Percentiles rank a stretch among this genome's conserved stretches.
These are phyloP conservation scores for Bothrops jararaca DNA, from an alignment of 2,113 vertebrate species.

Conservation along the genomic window DNA sequence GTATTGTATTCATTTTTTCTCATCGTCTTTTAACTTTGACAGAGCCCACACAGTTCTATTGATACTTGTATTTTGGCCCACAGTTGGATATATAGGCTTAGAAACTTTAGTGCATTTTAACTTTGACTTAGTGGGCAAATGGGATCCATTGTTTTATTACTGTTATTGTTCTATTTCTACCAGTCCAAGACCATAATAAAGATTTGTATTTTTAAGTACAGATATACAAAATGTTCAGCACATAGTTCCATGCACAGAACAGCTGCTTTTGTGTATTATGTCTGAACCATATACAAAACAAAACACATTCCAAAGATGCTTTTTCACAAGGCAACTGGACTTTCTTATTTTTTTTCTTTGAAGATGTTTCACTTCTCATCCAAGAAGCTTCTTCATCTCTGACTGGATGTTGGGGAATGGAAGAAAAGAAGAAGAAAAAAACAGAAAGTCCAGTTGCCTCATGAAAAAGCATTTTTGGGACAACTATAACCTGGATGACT, in stretches of 20 bases:
- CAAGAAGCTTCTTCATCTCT: too few species aligned
- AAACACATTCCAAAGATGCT: background rate
- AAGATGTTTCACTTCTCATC: too few species aligned
- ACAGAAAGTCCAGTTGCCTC: too few species aligned
- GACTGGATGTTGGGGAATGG: too few species aligned
- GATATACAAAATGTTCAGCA: background rate
- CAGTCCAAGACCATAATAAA: background rate
- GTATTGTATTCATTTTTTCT: background rate
- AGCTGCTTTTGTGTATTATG: background rate
- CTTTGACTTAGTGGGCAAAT: background rate
- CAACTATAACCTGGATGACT: too few species aligned
- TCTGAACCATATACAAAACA: background rate
- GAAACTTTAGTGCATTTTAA: background rate
- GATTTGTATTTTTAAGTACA: background rate
- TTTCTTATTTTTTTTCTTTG: too few species aligned
- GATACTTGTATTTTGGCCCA: background rate
- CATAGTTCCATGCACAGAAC: background rate
- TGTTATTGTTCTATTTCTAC: background rate
- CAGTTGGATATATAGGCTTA: background rate
- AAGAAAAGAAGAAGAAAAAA: too few species aligned
- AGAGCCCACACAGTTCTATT: background rate
- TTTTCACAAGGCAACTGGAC: too few species aligned
- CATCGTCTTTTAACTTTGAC: background rate
- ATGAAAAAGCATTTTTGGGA: too few species aligned
- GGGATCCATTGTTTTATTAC: background rate